Evolutionary conservation across 2,888 invertebrate genomes (phyloP).

Genomic region (Lepidocyrtoides sp.): DNA sequence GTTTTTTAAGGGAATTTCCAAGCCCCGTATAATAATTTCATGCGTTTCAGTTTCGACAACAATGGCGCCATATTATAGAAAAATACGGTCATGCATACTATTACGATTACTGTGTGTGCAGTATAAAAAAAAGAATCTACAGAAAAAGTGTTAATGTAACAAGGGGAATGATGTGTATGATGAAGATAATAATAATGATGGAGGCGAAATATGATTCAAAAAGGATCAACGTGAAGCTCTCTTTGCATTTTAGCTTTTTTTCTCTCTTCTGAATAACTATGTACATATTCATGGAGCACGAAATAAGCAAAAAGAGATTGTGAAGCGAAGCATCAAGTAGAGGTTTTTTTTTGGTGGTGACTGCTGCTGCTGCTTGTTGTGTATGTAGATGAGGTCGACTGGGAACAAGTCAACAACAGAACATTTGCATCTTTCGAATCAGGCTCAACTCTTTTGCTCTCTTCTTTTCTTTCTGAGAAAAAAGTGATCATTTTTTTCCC

Average conservation of each 20-base stretch:
- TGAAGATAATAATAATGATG: constrained; percentile 58
- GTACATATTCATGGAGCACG: constrained; percentile 63
- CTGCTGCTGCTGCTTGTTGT: constrained; percentile 50
- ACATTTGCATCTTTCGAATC: constrained; percentile 65
- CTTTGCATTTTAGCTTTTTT: constrained; percentile 67
- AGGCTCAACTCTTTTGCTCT: constrained; percentile 53
- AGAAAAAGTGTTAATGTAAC: constrained; percentile 25
- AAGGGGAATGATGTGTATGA: constrained; percentile 56
- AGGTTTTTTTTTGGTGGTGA: constrained; percentile 15
- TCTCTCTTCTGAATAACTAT: neutral
- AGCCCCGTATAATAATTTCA: constrained; percentile 17
- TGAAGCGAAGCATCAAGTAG: constrained; percentile 68
- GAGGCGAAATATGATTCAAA: constrained; percentile 73
- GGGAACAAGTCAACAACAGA: constrained; percentile 63
- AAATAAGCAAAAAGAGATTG: constrained; percentile 62
- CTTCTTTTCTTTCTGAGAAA: neutral
- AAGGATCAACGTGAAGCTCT: constrained; percentile 76
- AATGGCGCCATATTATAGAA: neutral
- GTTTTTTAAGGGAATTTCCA: neutral
- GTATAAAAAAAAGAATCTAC: neutral
- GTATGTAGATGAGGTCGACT: constrained; percentile 72
- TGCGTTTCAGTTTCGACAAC: constrained; percentile 16
- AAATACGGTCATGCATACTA: neutral
- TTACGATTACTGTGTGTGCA: neutral
- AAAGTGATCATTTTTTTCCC: constrained; percentile 51